phyloP scores from a whole-genome alignment of 1,140 invertebrate species.

The Bombus vancouverensis region DNA sequence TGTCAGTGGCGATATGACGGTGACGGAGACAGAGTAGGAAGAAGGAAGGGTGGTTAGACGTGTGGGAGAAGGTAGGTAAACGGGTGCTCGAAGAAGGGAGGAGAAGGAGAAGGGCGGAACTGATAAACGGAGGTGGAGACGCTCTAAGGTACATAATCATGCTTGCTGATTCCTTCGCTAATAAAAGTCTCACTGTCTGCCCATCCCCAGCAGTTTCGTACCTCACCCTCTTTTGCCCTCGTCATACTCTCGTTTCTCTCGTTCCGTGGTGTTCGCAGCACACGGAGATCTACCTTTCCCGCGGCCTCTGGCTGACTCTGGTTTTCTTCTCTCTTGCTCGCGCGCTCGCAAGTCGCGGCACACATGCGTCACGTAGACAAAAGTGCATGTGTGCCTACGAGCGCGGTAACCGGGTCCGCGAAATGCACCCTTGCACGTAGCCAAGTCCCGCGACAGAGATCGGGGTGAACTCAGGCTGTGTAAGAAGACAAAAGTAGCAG shows the following conservation, averaged over 20 bases:
- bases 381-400: slow-evolving; percentile 70
- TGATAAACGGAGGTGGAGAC: slow-evolving; percentile 64
- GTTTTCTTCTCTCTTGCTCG: slow-evolving; percentile 29
- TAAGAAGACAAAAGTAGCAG: slow-evolving; percentile 60
- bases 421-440: slow-evolving; percentile 69
- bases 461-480: slow-evolving; percentile 11
- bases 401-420: slow-evolving; percentile 48
- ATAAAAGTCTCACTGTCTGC: slow-evolving; percentile 82
- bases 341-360: background rate
- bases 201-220: slow-evolving; percentile 50
- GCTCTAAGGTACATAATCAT: slow-evolving; percentile 83
- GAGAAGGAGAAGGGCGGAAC: slow-evolving; percentile 40
- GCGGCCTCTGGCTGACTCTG: slow-evolving; percentile 47
- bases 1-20: slow-evolving; percentile 57
- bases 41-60: slow-evolving; percentile 49
- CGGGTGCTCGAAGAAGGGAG: slow-evolving; percentile 28
- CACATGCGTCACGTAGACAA: slow-evolving; percentile 67
- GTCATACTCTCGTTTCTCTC: background rate
- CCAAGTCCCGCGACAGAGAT: slow-evolving; percentile 42
- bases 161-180: slow-evolving; percentile 82
- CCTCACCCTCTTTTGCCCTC: slow-evolving; percentile 14
- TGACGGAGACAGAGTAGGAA: slow-evolving; percentile 50
- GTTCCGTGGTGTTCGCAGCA: background rate
- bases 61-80: slow-evolving; percentile 15
- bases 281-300: slow-evolving; percentile 48